Conservation (phyloP, 2,888 invertebrate species). For the Lottia gigantea region DNA sequence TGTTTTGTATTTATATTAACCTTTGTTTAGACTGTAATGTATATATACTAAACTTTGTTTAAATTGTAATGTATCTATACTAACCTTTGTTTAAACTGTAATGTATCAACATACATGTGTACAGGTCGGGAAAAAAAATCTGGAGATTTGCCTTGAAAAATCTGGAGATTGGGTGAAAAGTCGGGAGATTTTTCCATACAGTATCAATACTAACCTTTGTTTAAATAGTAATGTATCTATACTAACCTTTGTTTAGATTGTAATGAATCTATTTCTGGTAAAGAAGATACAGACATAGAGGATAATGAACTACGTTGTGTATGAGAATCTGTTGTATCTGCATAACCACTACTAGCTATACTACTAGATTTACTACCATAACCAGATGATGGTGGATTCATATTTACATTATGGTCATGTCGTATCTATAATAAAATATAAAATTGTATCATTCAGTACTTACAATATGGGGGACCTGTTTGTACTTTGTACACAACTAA, state of each 20-base stretch:
- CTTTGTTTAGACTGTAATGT: no score
- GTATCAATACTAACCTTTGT: no score
- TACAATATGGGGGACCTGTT: no score
- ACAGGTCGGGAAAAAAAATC: no score
- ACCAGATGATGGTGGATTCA: constrained; percentile 6
- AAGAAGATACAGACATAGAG: constrained; percentile 44
- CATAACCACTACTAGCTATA: constrained; percentile 29
- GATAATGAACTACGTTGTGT: constrained; percentile 44
- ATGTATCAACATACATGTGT: no score
- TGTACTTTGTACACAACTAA: no score
- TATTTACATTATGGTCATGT: not conserved
- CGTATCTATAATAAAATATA: not conserved
- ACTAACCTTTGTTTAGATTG: constrained; percentile 49
- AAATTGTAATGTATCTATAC: constrained; percentile 1
- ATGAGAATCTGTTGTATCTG: constrained; percentile 35
- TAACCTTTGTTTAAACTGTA: constrained; percentile 50
- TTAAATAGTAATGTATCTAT: not conserved
- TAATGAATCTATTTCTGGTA: constrained; percentile 39
- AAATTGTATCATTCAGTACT: no score
- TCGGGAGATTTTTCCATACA: no score
- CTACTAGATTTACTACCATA: constrained; percentile 24
- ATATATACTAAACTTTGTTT: no score
- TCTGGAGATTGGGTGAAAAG: no score
- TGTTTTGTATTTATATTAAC: no score
- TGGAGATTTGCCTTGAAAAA: no score